Base-by-base conservation (phyloP, 1,140 invertebrate species). In the Drosophila paulistorum region DNA sequence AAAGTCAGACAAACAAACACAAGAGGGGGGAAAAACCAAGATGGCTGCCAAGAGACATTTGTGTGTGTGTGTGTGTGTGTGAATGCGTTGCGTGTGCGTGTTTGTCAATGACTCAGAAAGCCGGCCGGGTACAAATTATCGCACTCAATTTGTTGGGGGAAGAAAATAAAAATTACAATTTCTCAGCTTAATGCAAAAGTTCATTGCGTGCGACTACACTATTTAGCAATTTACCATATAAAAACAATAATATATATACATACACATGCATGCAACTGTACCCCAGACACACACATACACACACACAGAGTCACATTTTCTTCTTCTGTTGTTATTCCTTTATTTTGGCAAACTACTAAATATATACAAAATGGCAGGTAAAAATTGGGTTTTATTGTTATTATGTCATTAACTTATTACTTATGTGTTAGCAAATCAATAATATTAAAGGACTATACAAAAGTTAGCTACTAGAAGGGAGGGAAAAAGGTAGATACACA, bases 91-190 rank as follows among this genome's bases (percentile, higher is more conserved):
- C 37, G 37, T 39, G 37, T 37, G 35, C 35, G 10, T 35, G n/a
- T 35, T 51, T 58, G 30, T 42, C 60, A 48, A 75, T 84, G 73
- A 84, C 35, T 77, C 73, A 77, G 65, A 78, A 30, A 67, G 71
- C 81, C 82, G 81, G 82, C 63, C 72, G 73, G 66, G 69, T 11
- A 17, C 72, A 51, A 60, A 2, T 39, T 11, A 1, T 3, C 11
- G 4, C 30, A 30, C 30, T 39, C 37, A 39, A 39, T 39, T 13
- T 39, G 37, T 0, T 37, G 35, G 10, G 33, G 37, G 11, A 13
- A 39, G 11, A 11, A n/a, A 42, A 33, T 13, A n/a, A 13, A 17
- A 68, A 35, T 23, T 65, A 58, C 42, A 54, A 58, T 67, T 72
- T 37, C 51, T 42, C 51, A 55, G 23, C 20, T 11, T 33, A 39